phyloP scores from a whole-genome alignment of 2,113 vertebrate genomes.

The Drymodes brunneopygia region DNA sequence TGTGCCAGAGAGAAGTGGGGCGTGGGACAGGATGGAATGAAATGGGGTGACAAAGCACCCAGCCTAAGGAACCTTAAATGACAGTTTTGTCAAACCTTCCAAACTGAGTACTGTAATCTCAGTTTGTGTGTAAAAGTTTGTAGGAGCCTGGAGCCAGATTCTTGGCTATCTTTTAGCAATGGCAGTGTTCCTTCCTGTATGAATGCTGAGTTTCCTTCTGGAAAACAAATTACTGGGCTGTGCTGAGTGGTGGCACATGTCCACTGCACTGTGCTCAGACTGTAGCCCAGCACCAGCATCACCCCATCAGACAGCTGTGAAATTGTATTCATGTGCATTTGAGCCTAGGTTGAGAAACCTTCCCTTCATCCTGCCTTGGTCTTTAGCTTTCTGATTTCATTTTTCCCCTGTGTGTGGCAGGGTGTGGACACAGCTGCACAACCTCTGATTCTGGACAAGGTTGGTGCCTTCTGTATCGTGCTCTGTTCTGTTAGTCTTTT shows the following conservation, averaged over 20 bases:
- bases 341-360: background rate
- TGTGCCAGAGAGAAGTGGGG: accelerated
- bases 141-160: background rate
- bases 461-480: background rate
- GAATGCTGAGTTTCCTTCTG: background rate
- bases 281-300: background rate
- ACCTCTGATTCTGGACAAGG: background rate
- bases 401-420: background rate
- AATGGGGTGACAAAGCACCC: background rate
- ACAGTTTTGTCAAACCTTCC: background rate
- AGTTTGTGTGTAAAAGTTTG: background rate
- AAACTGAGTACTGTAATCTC: background rate
- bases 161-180: background rate
- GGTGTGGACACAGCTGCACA: background rate
- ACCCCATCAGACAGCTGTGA: background rate
- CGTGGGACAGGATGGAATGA: accelerated
- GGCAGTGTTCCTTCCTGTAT: background rate
- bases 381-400: background rate
- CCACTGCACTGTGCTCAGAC: background rate
- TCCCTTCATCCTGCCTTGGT: background rate
- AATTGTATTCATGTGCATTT: background rate
- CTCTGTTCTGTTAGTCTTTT: background rate
- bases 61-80: background rate
- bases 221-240: background rate
- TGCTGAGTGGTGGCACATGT: background rate